phyloP scores from a whole-genome alignment of 2,888 invertebrate genomes.

The Lutraria lutraria region DNA sequence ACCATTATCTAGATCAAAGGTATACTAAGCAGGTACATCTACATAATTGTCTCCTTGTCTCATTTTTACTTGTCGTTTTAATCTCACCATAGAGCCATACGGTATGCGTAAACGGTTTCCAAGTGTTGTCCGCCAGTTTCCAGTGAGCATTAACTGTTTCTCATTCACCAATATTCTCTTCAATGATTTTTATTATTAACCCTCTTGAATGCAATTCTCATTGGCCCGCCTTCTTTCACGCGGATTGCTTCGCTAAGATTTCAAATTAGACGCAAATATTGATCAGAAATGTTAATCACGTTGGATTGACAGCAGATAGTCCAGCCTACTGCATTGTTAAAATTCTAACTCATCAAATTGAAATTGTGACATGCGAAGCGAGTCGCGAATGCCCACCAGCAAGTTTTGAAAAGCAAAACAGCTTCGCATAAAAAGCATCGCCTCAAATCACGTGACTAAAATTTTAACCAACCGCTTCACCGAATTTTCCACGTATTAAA shows the following conservation, averaged over 20 bases:
- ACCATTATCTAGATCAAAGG: constrained; percentile 54
- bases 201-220: constrained; percentile 23
- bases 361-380: constrained; percentile 52
- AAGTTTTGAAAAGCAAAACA: constrained; percentile 31
- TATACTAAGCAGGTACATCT: constrained; percentile 43
- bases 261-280: background rate
- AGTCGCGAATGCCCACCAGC: constrained; percentile 48
- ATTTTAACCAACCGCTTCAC: constrained; percentile 53
- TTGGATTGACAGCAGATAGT: constrained; percentile 51
- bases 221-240: constrained; percentile 26
- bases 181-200: background rate
- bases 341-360: constrained; percentile 49
- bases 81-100: constrained; percentile 52
- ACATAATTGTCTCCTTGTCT: constrained; percentile 58
- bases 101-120: constrained; percentile 42
- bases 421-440: constrained; percentile 33
- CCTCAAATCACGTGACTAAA: constrained; percentile 52
- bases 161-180: constrained; percentile 3
- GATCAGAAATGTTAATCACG: constrained; percentile 24
- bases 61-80: constrained; percentile 43
- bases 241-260: constrained; percentile 29
- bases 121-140: background rate
- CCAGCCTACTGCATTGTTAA: constrained; percentile 47
- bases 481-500: constrained; percentile 51
- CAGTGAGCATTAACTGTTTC: background rate